Percentiles rank a stretch among this genome's conserved stretches.
phyloP scores from a whole-genome alignment of 2,113 vertebrate species.

The Caranx ignobilis region DNA sequence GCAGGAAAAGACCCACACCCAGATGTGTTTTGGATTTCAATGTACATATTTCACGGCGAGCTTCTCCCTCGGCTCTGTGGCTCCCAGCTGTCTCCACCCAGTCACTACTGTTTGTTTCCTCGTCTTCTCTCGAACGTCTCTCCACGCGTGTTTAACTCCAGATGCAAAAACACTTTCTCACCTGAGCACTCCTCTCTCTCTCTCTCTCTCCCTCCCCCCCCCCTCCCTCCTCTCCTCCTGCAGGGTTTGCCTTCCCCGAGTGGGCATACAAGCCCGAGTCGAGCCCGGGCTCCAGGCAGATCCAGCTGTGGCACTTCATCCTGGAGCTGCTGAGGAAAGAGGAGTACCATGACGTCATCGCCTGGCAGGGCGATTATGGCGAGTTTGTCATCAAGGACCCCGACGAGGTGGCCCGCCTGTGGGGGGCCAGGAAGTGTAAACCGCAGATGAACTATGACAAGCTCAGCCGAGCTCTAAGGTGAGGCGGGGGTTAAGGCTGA shows the following conservation, averaged over 20 bases:
- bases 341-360: conserved; percentile 93
- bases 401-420: conserved; percentile 90
- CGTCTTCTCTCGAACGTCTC: background rate
- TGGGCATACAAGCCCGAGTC: conserved; percentile 95
- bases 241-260: conserved; percentile 93
- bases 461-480: conserved; percentile 89
- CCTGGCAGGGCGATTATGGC: conserved; percentile 95
- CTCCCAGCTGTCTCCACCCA: background rate
- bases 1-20: background rate
- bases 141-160: background rate
- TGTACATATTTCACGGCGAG: background rate
- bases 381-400: conserved; percentile 95
- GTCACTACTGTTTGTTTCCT: background rate
- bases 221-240: background rate
- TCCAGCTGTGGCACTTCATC: conserved; percentile 96
- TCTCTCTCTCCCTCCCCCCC: background rate
- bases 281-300: conserved; percentile 92
- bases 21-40: background rate
- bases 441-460: conserved; percentile 97
- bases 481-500: conserved; percentile 19
- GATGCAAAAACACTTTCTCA: background rate
- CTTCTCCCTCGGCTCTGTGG: background rate
- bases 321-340: conserved; percentile 92
- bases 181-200: background rate
- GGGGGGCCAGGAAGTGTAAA: conserved; percentile 93